A percentile compares a stretch with the other conserved stretches of the same genome.
Evolutionary conservation across 2,113 vertebrate genomes (phyloP).

Genomic region (Malaclemys terrapin): DNA sequence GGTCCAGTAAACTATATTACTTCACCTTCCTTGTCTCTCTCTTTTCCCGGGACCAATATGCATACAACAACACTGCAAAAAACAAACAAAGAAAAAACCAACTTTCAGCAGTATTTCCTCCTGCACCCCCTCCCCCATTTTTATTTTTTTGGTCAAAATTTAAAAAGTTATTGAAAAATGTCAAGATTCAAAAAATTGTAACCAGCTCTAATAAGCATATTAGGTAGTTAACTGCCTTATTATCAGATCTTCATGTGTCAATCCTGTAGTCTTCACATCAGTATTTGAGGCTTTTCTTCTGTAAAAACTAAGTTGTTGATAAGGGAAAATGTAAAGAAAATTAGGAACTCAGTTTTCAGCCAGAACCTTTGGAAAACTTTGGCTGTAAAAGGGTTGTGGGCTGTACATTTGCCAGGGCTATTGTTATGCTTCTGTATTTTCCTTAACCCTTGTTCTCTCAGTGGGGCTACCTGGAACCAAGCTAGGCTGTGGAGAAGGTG

Average conservation of each 20-base stretch:
- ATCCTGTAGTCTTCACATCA: background rate
- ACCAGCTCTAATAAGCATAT: too few species aligned
- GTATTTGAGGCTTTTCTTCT: background rate
- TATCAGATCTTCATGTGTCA: background rate
- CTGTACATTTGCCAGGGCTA: background rate
- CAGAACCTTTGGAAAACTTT: background rate
- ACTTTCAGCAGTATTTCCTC: too few species aligned
- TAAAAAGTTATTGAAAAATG: too few species aligned
- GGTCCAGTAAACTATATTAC: too few species aligned
- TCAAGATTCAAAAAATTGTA: too few species aligned
- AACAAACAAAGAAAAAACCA: too few species aligned
- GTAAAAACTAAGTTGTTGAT: background rate
- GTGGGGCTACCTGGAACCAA: slow-evolving; percentile 93
- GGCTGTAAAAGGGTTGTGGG: background rate
- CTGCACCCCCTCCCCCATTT: too few species aligned
- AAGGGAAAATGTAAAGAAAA: background rate
- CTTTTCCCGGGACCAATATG: too few species aligned
- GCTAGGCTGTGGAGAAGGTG: slow-evolving; percentile 94
- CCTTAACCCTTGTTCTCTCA: slow-evolving; percentile 80
- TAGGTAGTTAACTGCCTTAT: too few species aligned
- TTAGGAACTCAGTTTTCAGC: background rate
- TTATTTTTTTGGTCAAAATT: too few species aligned
- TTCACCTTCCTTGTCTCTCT: too few species aligned
- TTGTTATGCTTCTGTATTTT: background rate
- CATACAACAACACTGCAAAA: too few species aligned